Conservation (phyloP, 2,888 invertebrate species). For the Tethea ocularis region DNA sequence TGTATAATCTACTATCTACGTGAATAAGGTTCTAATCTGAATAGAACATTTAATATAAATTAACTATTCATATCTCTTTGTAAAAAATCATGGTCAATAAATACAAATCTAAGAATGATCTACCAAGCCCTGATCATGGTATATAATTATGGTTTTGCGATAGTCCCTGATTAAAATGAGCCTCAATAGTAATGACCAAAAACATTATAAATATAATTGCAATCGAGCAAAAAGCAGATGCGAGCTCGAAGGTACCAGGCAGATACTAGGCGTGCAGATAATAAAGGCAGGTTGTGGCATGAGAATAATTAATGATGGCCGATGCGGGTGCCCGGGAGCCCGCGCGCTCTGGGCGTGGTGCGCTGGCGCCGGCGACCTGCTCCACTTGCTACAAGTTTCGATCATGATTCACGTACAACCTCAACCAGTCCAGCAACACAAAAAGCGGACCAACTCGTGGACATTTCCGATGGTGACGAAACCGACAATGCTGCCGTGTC, state of each 20-base stretch:
- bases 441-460: slow-evolving; percentile 60
- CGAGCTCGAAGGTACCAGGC: slow-evolving; percentile 44
- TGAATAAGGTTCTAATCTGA: too few relatives aligned
- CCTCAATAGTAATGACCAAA: slow-evolving; percentile 8
- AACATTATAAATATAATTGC: slow-evolving; percentile 16
- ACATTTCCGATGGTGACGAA: slow-evolving; percentile 68
- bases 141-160: background rate
- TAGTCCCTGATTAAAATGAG: slow-evolving; percentile 1
- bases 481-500: slow-evolving; percentile 49
- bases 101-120: background rate
- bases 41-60: too few relatives aligned
- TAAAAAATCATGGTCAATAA: background rate
- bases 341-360: slow-evolving; percentile 67
- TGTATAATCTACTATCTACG: background rate
- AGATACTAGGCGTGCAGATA: slow-evolving; percentile 48
- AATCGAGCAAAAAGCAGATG: slow-evolving; percentile 53
- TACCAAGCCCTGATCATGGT: background rate
- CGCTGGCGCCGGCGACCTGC: slow-evolving; percentile 69
- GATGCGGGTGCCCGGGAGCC: slow-evolving; percentile 56
- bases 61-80: too few relatives aligned
- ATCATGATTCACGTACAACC: slow-evolving; percentile 60
- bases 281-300: slow-evolving; percentile 56
- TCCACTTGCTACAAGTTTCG: slow-evolving; percentile 54
- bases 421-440: slow-evolving; percentile 50
- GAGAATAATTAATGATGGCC: slow-evolving; percentile 67